Evolutionary conservation across 2,797 vertebrate genomes (phyloP).

Genomic region (Coregonus ussuriensis): DNA sequence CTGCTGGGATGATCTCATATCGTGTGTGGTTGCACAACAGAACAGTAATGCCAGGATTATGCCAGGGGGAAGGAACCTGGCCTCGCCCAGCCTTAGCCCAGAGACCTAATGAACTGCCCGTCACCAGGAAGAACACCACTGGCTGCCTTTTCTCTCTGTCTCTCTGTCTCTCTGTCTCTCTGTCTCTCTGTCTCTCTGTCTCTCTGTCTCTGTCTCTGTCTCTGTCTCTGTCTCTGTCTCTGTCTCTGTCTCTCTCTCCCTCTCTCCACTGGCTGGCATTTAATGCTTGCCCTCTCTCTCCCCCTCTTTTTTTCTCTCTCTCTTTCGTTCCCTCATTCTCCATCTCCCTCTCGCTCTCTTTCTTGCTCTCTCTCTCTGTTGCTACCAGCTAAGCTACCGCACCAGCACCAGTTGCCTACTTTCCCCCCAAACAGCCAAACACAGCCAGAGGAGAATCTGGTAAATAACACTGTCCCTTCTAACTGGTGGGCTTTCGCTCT

Average conservation of each 20-base stretch:
- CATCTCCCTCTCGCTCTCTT: background rate
- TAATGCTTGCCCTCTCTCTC: background rate
- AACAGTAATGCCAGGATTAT: slow-evolving; percentile 19
- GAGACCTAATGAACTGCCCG: slow-evolving; percentile 44
- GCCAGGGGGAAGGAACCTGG: slow-evolving; percentile 26
- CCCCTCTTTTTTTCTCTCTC: background rate
- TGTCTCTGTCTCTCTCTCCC: background rate
- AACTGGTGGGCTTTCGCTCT: slow-evolving; percentile 53
- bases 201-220: background rate
- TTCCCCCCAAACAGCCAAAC: slow-evolving; percentile 64
- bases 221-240: background rate
- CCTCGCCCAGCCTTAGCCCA: slow-evolving; percentile 33
- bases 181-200: slow-evolving; percentile 3
- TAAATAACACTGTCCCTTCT: slow-evolving; percentile 56
- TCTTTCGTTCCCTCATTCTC: background rate
- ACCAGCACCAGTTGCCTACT: slow-evolving; percentile 59
- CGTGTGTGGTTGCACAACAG: slow-evolving; percentile 36
- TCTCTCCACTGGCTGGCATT: background rate
- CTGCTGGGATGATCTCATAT: slow-evolving; percentile 19
- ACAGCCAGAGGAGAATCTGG: slow-evolving; percentile 58
- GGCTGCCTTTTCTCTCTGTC: background rate
- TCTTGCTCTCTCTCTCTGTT: background rate
- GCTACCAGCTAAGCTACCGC: slow-evolving; percentile 27
- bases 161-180: background rate
- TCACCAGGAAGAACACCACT: slow-evolving; percentile 27